These are phyloP conservation scores for Orthonyx spaldingii DNA, from an alignment of 2,113 vertebrate species.

Conservation along the genomic window DNA sequence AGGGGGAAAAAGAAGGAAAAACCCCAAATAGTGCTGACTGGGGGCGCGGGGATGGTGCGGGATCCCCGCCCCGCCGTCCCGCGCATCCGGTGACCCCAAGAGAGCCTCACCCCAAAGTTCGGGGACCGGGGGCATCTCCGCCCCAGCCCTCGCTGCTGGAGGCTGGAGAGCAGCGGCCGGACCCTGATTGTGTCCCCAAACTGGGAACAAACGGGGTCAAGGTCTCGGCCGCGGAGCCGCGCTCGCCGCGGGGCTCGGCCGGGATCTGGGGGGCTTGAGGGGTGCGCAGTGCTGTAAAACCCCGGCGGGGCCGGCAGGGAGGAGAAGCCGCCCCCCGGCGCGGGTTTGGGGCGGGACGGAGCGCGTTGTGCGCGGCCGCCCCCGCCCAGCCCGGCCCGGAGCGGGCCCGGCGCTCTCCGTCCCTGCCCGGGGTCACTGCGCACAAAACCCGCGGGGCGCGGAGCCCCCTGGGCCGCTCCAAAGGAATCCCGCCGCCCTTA, in stretches of 20 bases:
- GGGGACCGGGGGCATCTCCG: accelerated
- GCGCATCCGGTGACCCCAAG: accelerated
- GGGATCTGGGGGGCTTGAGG: too few relatives aligned
- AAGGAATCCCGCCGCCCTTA: not conserved
- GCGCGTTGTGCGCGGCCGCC: not conserved
- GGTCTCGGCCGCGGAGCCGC: not conserved
- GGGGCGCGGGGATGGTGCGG: not conserved
- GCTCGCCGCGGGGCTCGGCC: not conserved
- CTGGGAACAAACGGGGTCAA: not conserved
- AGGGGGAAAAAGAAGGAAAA: not conserved
- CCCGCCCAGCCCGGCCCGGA: not conserved
- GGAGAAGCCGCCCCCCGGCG: not conserved
- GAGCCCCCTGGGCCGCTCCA: not conserved
- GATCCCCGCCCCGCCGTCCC: not conserved
- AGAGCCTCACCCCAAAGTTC: not conserved
- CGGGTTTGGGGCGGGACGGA: not conserved
- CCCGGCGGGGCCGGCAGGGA: not conserved
- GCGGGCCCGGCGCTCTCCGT: not conserved
- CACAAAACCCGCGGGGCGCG: not conserved
- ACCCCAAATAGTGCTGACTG: accelerated
- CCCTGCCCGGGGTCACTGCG: not conserved
- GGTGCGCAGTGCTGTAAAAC: too few relatives aligned
- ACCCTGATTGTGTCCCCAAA: not conserved
- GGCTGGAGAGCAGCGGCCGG: not conserved
- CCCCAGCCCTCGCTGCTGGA: accelerated